Base-by-base conservation (phyloP, 1,140 invertebrate genomes). In the Brachionus paranguensis region DNA sequence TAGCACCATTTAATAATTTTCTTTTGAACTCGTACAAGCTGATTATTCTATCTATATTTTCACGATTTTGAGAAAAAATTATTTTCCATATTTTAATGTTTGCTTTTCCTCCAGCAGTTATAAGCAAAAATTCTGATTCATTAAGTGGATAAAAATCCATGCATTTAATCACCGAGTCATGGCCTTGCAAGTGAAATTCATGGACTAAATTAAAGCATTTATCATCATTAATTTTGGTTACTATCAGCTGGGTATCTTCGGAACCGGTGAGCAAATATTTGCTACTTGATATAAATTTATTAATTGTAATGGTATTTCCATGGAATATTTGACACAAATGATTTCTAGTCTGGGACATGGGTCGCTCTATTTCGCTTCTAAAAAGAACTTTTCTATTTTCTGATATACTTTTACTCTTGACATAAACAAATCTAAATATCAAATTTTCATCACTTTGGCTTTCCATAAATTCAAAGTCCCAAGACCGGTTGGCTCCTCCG, bases 81-180 rank as follows among this genome's bases (percentile, higher is more conserved):
- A 81, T 41, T 47, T 81, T 81, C 78, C 78, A 81, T 29, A 81
- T 64, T 64, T 81, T 81, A 43, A 81, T 81, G 45, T 81, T 81
- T 29, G 78, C 78, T 41, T 81, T 81, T n/a, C 78, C 78, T 14
- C 78, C 78, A 41, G 78, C 78, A 68, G 47, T 81, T 37, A 81
- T 27, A 29, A 81, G 43, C 53, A 81, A 47, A 29, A 68, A 17
- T 65, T 81, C 78, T 29, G 55, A n/a, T 10, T 64, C 53, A 43
- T 60, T 81, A n/a, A 81, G 24, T 12, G 8, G 8, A 41, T 45
- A 45, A 60, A 33, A 68, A 47, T 68, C 53, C 12, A 81, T 27
- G 37, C 78, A 81, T 60, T 68, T 60, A 14, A 81, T 33, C 11
- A 68, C 78, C 4, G 78, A 81, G 14, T 81, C 78, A 27, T 81